Evolutionary conservation across 2,797 vertebrate species (phyloP), one percentile per base, ranked within the genome.

Genomic region (Alauda arvensis): DNA sequence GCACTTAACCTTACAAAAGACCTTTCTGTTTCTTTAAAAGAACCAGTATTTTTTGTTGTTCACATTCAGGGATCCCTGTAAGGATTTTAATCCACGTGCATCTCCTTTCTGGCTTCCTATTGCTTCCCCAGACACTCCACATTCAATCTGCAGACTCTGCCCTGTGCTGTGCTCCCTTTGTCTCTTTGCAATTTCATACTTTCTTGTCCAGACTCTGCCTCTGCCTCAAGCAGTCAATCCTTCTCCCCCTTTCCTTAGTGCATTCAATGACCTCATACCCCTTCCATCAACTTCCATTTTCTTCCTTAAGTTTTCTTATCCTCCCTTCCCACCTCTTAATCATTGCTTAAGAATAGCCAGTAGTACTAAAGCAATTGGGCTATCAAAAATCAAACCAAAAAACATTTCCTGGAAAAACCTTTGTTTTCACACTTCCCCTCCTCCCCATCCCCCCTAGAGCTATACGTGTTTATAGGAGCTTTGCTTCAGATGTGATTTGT

Each of bases 391-490:
- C 7, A 63, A 63, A 40, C 10, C 11, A 87, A 68, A 69, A 80
- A 45, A 5, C 3, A 51, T 77, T 86, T 88, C 68, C 37, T 52
- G 68, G 37, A 79, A 46, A 81, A 71, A 6, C 20, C 53, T 79
- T 56, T 82, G 23, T 79, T 90, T 88, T 76, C 72, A 71, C 6
- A 26, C 10, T 6, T 48, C 4, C 10, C 12, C 7, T 37, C 7
- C 5, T 5, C 11, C 8, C 1, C 0, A 1, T 1, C 0, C 1
- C 6, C 8, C 5, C 13, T 3, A 53, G 49, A 83, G 9, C n/a
- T 60, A 75, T 19, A 57, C 23, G 57, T 23, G n/a, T 48, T 81
- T 62, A 61, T 31, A 79, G 46, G 23, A 34, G 15, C 51, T 87
- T 87, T 77, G 26, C n/a, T 93, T 90, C 82, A 89, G 57, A 66